Evolutionary conservation across 2,888 invertebrate species (phyloP), one percentile per base, ranked within the genome.

Genomic region (Ennomos erosarius): DNA sequence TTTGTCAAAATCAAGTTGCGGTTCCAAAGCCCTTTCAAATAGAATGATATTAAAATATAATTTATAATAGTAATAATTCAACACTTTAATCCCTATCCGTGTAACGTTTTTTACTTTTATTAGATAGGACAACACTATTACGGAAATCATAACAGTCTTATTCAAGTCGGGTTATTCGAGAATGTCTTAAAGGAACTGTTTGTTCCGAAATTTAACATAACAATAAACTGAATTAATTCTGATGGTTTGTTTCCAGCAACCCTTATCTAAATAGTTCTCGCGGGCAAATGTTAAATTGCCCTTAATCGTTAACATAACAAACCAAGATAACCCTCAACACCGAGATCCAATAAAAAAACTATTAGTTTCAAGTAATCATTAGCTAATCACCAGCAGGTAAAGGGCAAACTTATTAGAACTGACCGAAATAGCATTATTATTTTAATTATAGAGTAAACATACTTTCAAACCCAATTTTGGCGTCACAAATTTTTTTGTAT

Each of bases 381-480:
- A 87, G 81, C 87, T 81, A 87, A 87, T 87, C 85, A 82, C 75
- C 70, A 73, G 70, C 89, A 88, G 90, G 89, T 88, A 89, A 78
- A 74, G 74, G 67, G 69, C 66, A 69, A 76, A 70, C 75, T 76
- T 84, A 87, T 88, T 85, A 82, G 80, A 82, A 82, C 74, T 78
- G 78, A 71, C 76, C 81, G 69, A 79, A 89, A 87, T 85, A 82
- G 82, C 79, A 73, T 80, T 78, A 91, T 90, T 90, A 88, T 81
- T 74, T 84, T 91, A 91, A 91, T 91, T 90, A 91, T 87, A 88
- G 81, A 82, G 84, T 71, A 84, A 88, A 85, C 81, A 86, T 69
- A 73, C 69, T 73, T 71, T 76, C 51, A 64, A 61, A 74, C 64
- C 74, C 79, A 75, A 82, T 79, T 83, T 82, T 47, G 57, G 70